phyloP scores from a whole-genome alignment of 2,888 invertebrate species.

The Gastracanthus pulcherrimus region DNA sequence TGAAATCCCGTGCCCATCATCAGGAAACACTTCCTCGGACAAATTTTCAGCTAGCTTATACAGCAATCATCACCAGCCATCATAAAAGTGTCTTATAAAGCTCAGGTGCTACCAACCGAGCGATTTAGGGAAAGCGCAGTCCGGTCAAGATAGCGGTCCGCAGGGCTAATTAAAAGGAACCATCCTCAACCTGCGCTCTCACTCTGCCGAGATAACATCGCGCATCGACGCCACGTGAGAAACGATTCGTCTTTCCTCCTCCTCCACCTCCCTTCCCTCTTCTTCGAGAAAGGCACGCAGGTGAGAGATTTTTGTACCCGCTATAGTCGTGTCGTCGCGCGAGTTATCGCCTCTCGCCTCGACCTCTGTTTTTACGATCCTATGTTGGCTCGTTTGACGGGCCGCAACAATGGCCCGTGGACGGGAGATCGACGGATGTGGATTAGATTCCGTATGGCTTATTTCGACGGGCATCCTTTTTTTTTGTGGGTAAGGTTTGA shows the following conservation, averaged over 20 bases:
- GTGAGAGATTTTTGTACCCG: constrained; percentile 66
- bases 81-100: no score
- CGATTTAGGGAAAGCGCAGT: background rate
- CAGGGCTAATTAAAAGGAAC: constrained; percentile 75
- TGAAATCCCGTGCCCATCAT: no score
- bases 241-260: constrained; percentile 5
- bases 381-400: background rate
- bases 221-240: constrained; percentile 57
- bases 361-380: constrained; percentile 46
- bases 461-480: background rate
- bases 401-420: background rate
- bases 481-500: no score
- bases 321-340: constrained; percentile 25
- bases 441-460: constrained; percentile 20
- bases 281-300: constrained; percentile 45
- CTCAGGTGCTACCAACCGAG: no score
- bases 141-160: constrained; percentile 56
- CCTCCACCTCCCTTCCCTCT: no score
- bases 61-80: no score
- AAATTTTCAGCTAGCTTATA: no score
- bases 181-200: constrained; percentile 61
- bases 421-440: constrained; percentile 39
- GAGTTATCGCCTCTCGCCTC: background rate
- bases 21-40: background rate
- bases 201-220: constrained; percentile 65